Evolutionary conservation across 92 coral and sea anemone genomes (phyloP), one percentile per base, ranked within the genome.

Genomic region (Zoanthus sociatus): DNA sequence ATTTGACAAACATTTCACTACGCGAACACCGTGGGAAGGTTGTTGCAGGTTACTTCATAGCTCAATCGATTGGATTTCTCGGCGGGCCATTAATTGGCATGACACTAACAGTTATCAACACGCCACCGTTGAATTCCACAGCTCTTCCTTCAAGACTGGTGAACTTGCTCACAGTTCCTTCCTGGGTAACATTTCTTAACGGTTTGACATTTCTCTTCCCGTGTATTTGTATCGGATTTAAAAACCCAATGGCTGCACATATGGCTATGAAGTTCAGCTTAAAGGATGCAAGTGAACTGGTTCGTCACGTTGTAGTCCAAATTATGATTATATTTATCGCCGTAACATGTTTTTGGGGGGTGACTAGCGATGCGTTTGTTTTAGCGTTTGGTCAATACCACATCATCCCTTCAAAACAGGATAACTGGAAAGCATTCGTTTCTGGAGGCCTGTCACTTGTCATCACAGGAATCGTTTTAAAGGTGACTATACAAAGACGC

Each of bases 301-400:
- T 95, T 2, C 37, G 53, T 12, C 98, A 97, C 85, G 91, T 95
- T 16, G 83, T 74, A 5, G 71, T 88, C 9, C 83, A 95, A 20
- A 93, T 89, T 91, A 46, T 87, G 61, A 72, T 91, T 37, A 54
- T 95, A 60, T 90, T 97, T 74, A 60, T 92, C 76, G 98, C 94
- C 75, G 93, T 95, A 56, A 89, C 94, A 44, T 93, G 97, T 75
- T 93, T 95, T 66, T 97, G 99, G 99, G 93, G 95, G 47, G 84
- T 97, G 14, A 79, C 88, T 1, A 95, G 99, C 76, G 94, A 94
- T 73, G 73, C 93, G 12, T 97, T 93, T 68, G 89, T 93, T 21
- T 83, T 97, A 10, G 99, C 99, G 30, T 97, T 95, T 83, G 98
- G 98, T 2, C 98, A 97, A 73, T 97, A 97, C 88, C 94, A 93